Conservation (phyloP, 2,888 invertebrate genomes). For the Trypoxylon attenuatum region DNA sequence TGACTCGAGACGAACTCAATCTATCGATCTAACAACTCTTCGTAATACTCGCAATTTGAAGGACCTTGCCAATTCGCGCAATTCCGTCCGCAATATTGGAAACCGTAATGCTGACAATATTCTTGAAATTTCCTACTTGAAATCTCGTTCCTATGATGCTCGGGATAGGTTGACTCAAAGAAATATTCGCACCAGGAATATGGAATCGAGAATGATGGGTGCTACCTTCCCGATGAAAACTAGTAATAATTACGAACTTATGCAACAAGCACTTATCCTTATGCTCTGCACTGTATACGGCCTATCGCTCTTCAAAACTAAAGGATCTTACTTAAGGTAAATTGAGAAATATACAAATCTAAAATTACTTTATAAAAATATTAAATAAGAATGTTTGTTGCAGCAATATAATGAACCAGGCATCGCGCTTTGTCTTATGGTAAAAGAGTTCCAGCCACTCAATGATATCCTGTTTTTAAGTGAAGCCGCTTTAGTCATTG, state of each 20-base stretch:
- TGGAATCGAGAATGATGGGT: background rate
- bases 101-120: background rate
- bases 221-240: background rate
- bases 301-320: conserved; percentile 58
- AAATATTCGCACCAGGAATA: background rate
- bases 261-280: conserved; percentile 58
- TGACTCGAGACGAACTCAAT: conserved; percentile 10
- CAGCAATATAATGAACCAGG: conserved; percentile 21
- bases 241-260: conserved; percentile 43
- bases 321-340: conserved; percentile 59
- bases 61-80: too few species aligned
- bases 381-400: conserved; percentile 11
- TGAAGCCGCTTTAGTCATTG: conserved; percentile 36
- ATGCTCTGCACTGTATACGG: conserved; percentile 64
- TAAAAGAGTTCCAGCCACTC: conserved; percentile 18
- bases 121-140: background rate
- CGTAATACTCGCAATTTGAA: background rate
- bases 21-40: background rate
- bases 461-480: conserved; percentile 28
- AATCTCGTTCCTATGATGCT: conserved; percentile 2
- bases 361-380: background rate
- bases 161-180: conserved; percentile 3
- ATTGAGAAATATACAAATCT: conserved; percentile 2
- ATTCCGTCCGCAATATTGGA: conserved; percentile 1
- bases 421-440: conserved; percentile 27